These are phyloP conservation scores for Salpingus planirostris DNA, from an alignment of 2,888 invertebrate genomes.

Conservation along the genomic window DNA sequence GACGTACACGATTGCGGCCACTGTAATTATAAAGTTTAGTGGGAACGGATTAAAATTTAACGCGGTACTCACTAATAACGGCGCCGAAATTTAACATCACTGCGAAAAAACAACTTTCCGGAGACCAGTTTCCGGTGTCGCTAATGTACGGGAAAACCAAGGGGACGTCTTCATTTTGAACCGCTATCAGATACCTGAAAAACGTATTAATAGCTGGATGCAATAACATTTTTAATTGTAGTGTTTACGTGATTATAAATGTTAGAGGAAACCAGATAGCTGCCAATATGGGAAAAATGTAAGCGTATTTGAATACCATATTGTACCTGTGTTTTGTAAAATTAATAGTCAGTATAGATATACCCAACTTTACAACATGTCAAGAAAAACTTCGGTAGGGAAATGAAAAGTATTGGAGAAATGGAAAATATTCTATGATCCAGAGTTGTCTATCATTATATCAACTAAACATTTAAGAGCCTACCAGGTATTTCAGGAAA, in stretches of 20 bases:
- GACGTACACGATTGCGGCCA: constrained; percentile 57
- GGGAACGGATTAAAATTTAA: no score
- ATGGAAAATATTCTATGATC: no score
- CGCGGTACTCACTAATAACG: constrained; percentile 9
- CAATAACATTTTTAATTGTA: no score
- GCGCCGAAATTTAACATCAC: constrained; percentile 48
- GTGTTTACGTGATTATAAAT: constrained; percentile 33
- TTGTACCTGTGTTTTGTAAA: no score
- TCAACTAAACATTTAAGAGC: no score
- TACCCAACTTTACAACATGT: no score
- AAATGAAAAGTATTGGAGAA: no score
- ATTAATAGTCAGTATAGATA: no score
- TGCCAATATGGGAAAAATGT: constrained; percentile 27
- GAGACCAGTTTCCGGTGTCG: constrained; percentile 55
- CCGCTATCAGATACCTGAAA: constrained; percentile 8
- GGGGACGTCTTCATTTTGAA: constrained; percentile 7
- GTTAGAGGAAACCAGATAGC: constrained; percentile 30
- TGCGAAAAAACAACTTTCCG: constrained; percentile 70
- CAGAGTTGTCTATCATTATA: no score
- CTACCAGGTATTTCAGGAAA: no score
- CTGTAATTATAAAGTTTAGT: constrained; percentile 44
- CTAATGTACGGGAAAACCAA: constrained; percentile 11
- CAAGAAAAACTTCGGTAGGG: no score
- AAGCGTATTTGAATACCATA: constrained; percentile 19
- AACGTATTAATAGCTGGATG: constrained; percentile 1